Conservation (phyloP, 2,113 vertebrate species). For the Ceuthmochares aereus region DNA sequence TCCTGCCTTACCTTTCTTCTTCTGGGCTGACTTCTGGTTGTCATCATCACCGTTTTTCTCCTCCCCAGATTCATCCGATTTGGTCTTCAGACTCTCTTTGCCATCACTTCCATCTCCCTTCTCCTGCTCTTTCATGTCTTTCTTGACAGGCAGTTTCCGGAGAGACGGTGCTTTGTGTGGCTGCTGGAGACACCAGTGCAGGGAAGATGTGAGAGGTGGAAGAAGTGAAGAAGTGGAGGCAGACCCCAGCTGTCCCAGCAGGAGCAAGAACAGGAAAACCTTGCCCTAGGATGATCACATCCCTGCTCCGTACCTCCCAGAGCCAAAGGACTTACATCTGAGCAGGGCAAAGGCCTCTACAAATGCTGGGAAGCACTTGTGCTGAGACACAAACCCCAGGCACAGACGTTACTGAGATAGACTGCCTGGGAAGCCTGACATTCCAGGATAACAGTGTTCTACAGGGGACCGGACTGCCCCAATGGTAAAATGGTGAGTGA, state of each 20-base stretch:
- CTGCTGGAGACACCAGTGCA: slow-evolving; percentile 44
- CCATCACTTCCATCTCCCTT: slow-evolving; percentile 90
- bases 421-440: background rate
- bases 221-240: background rate
- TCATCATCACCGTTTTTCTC: slow-evolving; percentile 96
- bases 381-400: background rate
- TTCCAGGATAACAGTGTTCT: background rate
- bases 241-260: background rate
- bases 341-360: background rate
- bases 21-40: slow-evolving; percentile 89
- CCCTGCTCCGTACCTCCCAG: background rate
- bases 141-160: slow-evolving; percentile 85
- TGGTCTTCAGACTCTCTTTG: slow-evolving; percentile 94
- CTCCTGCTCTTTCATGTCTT: slow-evolving; percentile 91
- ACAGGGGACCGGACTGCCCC: background rate
- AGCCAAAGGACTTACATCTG: background rate
- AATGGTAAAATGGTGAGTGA: background rate
- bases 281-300: background rate
- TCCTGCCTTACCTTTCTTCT: slow-evolving; percentile 88
- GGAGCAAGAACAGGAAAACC: background rate
- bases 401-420: background rate
- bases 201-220: background rate
- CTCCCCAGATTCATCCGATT: slow-evolving; percentile 94
- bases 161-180: slow-evolving; percentile 76
- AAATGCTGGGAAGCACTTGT: background rate